phyloP scores from a whole-genome alignment of 2,113 vertebrate genomes.

The Noturus placidus region DNA sequence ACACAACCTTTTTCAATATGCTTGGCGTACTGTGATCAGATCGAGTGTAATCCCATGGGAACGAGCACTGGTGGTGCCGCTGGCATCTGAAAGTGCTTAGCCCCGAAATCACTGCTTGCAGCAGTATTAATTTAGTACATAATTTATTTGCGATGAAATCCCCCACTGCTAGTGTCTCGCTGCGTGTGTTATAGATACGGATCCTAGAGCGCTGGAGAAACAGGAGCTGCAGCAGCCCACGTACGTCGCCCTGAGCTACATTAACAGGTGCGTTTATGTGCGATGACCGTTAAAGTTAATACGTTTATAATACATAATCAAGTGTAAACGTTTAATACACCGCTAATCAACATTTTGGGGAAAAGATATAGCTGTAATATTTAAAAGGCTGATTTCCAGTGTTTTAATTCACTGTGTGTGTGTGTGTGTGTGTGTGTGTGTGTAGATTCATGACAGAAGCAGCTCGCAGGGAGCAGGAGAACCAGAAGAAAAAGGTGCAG shows the following conservation, averaged over 20 bases:
- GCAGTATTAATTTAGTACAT: neutral
- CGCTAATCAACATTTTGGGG: neutral
- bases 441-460: constrained; percentile 97
- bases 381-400: no score
- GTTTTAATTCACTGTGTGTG: neutral
- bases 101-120: neutral
- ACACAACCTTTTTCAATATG: neutral
- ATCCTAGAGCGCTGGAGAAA: constrained; percentile 96
- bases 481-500: constrained; percentile 93
- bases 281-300: neutral
- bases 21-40: neutral
- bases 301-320: neutral
- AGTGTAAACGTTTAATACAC: neutral
- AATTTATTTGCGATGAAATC: neutral
- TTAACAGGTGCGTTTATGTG: constrained; percentile 84
- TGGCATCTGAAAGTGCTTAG: neutral
- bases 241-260: constrained; percentile 97
- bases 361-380: neutral
- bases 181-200: constrained; percentile 80
- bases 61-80: neutral
- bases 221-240: constrained; percentile 98
- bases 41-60: neutral
- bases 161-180: neutral
- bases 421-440: constrained; percentile 10
- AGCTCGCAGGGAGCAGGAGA: constrained; percentile 94